Evolutionary conservation across 2,797 vertebrate species (phyloP), one percentile per base, ranked within the genome.

Genomic region (Natrix natrix): DNA sequence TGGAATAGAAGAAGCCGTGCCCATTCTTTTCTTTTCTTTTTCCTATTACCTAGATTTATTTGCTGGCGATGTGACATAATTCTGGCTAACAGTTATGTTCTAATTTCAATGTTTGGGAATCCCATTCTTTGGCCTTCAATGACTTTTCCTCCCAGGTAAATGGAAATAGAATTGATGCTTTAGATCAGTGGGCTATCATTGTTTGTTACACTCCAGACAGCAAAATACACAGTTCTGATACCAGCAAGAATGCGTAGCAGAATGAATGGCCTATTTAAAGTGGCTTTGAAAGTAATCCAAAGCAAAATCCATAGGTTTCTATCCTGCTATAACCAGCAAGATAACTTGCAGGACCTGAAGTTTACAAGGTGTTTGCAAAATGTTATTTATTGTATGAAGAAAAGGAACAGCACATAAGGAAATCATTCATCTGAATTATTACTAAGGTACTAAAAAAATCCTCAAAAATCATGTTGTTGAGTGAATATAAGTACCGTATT

Each of bases 271-370:
- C 56, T 0, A 14, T 0, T 16, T 93, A 55, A 63, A 0, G 6
- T 95, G 94, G 94, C 96, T 94, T 91, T 94, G 92, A 89, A 95
- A 89, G 0, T 26, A 63, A 93, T 69, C 61, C 90, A 0, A 0
- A 0, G 3, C 57, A 1, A 83, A 52, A 87, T 60, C 66, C 60
- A 0, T 78, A 10, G 22, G 87, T 32, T 0, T 26, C 37, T 28
- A 57, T 89, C 16, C 43, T 32, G 0, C 0, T 32, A 20, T 37
- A 0, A 91, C 55, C 89, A 17, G 4, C 0, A 2, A 0, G 8
- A 56, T 78, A 8, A 69, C n/a, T 2, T 86, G 74, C 92, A 52
- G 16, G 3, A 24, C 10, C 17, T 2, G 20, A 32, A 54, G 8
- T 43, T 86, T 87, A 43, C 22, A 0, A 1, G 32, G 43, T 20